phyloP scores from a whole-genome alignment of 2,797 vertebrate genomes.

The Cheirogaleus major region DNA sequence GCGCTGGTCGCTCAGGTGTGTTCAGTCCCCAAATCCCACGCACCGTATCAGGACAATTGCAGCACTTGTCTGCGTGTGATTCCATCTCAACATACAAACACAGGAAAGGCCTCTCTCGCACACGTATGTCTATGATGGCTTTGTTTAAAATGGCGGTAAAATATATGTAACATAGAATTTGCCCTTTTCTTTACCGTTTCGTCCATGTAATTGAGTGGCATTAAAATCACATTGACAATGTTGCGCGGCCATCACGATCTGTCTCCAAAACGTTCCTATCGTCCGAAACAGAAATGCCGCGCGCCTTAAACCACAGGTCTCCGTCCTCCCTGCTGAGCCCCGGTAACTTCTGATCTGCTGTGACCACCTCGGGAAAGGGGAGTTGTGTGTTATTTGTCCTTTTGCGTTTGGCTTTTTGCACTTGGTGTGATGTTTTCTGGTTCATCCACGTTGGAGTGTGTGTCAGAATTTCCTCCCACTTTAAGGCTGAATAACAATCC shows the following conservation, averaged over 20 bases:
- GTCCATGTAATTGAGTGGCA: background rate
- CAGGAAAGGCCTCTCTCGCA: background rate
- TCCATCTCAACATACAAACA: background rate
- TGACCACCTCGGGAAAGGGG: background rate
- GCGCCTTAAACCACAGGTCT: rapidly evolving
- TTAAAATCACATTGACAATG: background rate
- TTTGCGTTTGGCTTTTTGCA: background rate
- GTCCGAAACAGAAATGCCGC: background rate
- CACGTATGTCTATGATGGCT: background rate
- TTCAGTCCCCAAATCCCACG: background rate
- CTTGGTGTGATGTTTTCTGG: rapidly evolving
- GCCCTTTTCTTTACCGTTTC: background rate
- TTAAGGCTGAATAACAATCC: background rate
- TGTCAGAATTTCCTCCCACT: no score
- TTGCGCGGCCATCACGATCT: rapidly evolving
- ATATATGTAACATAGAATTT: no score
- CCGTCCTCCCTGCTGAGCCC: background rate
- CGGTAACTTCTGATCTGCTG: no score
- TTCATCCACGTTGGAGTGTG: rapidly evolving
- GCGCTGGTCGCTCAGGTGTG: background rate
- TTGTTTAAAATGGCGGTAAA: background rate
- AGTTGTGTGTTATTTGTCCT: background rate
- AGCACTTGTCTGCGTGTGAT: background rate
- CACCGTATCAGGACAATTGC: rapidly evolving
- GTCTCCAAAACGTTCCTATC: background rate